These are phyloP conservation scores for Thaumetopoea pityocampa DNA, from an alignment of 1,140 invertebrate species.

Conservation along the genomic window DNA sequence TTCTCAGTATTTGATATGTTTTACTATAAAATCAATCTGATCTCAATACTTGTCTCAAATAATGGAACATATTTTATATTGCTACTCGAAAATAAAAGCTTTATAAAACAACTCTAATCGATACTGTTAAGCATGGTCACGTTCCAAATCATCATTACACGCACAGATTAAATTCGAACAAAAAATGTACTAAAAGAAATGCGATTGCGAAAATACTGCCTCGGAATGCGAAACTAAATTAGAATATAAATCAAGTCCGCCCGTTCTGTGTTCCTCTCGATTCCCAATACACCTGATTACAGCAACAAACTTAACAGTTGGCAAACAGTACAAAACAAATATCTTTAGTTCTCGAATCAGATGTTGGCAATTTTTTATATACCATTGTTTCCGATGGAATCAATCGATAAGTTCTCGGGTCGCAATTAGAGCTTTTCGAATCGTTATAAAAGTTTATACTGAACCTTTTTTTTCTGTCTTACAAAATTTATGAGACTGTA, in stretches of 20 bases:
- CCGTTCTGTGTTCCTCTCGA: constrained; percentile 38
- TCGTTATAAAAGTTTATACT: constrained; percentile 10
- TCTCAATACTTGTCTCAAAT: too few relatives aligned
- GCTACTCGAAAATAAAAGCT: too few relatives aligned
- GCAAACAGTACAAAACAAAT: constrained; percentile 30
- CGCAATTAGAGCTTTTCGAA: constrained; percentile 8
- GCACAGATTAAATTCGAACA: constrained; percentile 15
- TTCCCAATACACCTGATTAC: constrained; percentile 48
- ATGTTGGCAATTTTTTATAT: constrained; percentile 10
- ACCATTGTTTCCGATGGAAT: constrained; percentile 3
- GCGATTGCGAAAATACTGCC: constrained; percentile 19
- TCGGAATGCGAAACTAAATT: constrained; percentile 47
- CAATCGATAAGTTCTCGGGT: constrained; percentile 2
- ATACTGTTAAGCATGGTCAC: too few relatives aligned
- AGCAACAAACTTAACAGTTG: constrained; percentile 28
- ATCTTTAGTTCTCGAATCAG: constrained; percentile 13
- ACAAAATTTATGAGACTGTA: too few relatives aligned
- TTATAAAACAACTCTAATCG: too few relatives aligned
- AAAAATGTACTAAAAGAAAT: constrained; percentile 8
- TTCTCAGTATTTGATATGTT: too few relatives aligned
- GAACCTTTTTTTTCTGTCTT: too few relatives aligned
- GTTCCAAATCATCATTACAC: too few relatives aligned
- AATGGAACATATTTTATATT: too few relatives aligned
- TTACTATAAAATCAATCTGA: too few relatives aligned
- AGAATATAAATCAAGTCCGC: constrained; percentile 52